Base-by-base conservation (phyloP, 2,113 vertebrate species). In the Osmerus mordax region DNA sequence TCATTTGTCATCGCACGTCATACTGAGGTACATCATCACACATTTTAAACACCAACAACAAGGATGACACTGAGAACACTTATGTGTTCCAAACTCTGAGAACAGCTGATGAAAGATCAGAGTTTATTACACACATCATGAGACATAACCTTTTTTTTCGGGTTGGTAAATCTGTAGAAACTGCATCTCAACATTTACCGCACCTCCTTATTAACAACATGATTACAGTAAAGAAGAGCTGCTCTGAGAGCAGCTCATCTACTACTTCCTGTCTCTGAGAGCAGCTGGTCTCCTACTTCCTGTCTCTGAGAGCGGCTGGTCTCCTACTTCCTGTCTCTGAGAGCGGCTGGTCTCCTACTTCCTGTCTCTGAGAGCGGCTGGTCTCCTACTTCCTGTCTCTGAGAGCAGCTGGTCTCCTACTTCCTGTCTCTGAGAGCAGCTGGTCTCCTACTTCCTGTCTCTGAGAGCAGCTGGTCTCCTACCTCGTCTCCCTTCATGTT, bases 401-500 rank as follows among this genome's bases (percentile, higher is more conserved):
- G 23, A 23, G 23, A 23, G 23, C 23, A 1, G 23, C 7, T 25
- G 21, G 21, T 67, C 58, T 21, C 51, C 63, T n/a, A 14, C 63
- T 58, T 56, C 2, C 65, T 58, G 61, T 28, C 19, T 36, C 19
- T 32, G 23, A 23, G 23, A 23, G 23, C 23, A 1, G 23, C 52
- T 36, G 41, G 52, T 67, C 58, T 21, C 51, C 63, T n/a, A 14
- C 63, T 58, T 56, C 2, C 65, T 58, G 61, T 28, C 60, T 62
- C 56, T 21, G 18, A n/a, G 56, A 53, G 71, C 60, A 67, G 4
- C 3, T 36, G 41, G 74, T 65, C 21, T 77, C 88, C 63, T 92
- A 93, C 92, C 89, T 93, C 91, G 13, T 90, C 91, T 19, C 87
- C 93, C 82, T 97, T 94, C 95, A 99, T 96, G 89, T 99, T 96